Conservation (phyloP, 2,888 invertebrate species). For the Patella depressa region DNA sequence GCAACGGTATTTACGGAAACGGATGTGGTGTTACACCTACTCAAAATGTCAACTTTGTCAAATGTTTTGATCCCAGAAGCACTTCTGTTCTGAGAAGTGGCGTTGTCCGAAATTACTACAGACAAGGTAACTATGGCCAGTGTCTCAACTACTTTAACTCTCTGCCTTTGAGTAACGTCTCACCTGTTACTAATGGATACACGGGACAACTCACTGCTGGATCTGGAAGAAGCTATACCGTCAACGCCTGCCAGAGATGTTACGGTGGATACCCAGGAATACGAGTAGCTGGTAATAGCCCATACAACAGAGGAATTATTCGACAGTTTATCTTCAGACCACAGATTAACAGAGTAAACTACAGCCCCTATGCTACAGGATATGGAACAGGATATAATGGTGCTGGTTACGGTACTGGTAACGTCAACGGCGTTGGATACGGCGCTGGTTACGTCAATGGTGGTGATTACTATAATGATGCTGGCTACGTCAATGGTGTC, state of each 20-base stretch:
- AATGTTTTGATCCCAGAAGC: not conserved
- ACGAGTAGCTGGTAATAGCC: not conserved
- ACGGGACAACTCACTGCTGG: not conserved
- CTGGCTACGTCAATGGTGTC: too few relatives aligned
- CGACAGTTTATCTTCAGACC: slow-evolving; percentile 7
- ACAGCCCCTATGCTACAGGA: too few relatives aligned
- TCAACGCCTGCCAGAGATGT: not conserved
- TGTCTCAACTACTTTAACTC: slow-evolving; percentile 1
- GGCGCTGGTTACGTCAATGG: too few relatives aligned
- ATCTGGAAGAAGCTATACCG: not conserved
- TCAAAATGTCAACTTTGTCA: not conserved
- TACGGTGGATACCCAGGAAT: not conserved
- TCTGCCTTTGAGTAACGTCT: not conserved
- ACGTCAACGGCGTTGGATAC: too few relatives aligned
- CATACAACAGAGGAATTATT: not conserved
- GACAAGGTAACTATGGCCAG: slow-evolving; percentile 2
- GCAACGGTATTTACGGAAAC: not conserved
- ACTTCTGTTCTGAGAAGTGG: not conserved
- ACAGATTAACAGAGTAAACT: too few relatives aligned
- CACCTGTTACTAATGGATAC: not conserved
- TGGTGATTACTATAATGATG: too few relatives aligned
- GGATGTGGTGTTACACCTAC: slow-evolving; percentile 1
- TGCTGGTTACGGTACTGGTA: too few relatives aligned
- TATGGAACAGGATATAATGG: too few relatives aligned
- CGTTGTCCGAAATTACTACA: slow-evolving; percentile 2